These are phyloP conservation scores for Drosophila fungiperda DNA, from an alignment of 2,888 invertebrate species.

Conservation along the genomic window DNA sequence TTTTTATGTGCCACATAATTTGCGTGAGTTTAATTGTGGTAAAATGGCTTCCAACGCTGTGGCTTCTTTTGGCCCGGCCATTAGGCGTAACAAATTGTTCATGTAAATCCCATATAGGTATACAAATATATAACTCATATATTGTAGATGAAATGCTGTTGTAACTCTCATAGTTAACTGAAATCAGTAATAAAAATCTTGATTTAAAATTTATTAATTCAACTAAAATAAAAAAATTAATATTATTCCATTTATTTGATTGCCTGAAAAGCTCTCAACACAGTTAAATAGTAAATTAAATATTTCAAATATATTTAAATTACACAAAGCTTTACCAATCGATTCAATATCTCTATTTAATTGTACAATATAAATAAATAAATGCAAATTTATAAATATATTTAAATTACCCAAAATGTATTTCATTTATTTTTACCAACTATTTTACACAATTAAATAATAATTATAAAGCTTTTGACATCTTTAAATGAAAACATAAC, in stretches of 20 bases:
- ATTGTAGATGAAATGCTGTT: not conserved
- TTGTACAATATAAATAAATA: not conserved
- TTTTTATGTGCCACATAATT: constrained; percentile 66
- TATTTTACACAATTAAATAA: no score
- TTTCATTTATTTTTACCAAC: no score
- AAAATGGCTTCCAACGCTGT: constrained; percentile 30
- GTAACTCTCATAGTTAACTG: not conserved
- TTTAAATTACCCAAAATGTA: not conserved
- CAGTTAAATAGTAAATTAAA: not conserved
- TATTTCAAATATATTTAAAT: not conserved
- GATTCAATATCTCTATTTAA: not conserved
- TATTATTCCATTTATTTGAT: not conserved
- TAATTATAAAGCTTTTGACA: no score
- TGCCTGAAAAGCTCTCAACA: not conserved
- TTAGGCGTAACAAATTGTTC: constrained; percentile 58
- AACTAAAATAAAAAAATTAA: not conserved
- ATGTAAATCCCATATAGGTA: constrained; percentile 3
- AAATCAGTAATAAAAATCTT: not conserved
- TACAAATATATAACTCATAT: no score
- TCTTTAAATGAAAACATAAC: no score
- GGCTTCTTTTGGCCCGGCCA: constrained; percentile 43
- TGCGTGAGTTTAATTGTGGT: constrained; percentile 76
- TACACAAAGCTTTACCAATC: not conserved
- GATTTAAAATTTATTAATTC: not conserved
- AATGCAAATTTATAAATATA: not conserved